phyloP scores from a whole-genome alignment of 1,140 invertebrate genomes.

The Phymastichus coffea region DNA sequence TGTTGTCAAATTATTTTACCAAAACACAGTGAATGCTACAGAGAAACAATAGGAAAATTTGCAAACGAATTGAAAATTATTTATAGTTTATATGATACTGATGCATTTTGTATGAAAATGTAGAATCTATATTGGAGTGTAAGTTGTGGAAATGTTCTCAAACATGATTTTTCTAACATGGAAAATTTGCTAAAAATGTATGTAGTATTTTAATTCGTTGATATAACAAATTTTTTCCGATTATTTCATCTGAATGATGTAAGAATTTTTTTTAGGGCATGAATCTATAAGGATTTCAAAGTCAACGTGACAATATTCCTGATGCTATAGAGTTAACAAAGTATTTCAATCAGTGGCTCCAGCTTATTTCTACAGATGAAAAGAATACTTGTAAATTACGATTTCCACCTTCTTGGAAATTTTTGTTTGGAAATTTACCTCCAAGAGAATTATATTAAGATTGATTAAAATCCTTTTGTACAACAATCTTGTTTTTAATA shows the following conservation, averaged over 20 bases:
- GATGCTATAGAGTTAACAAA: slow-evolving; percentile 65
- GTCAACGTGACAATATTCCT: slow-evolving; percentile 73
- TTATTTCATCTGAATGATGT: slow-evolving; percentile 65
- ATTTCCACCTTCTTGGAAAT: slow-evolving; percentile 66
- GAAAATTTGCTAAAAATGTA: slow-evolving; percentile 65
- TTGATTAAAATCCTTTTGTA: slow-evolving; percentile 31
- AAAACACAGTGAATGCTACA: too few species aligned
- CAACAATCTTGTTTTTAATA: not conserved
- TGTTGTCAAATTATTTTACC: too few species aligned
- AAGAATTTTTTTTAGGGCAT: slow-evolving; percentile 77
- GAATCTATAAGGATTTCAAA: too few species aligned
- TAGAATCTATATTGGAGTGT: too few species aligned
- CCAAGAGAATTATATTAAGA: slow-evolving; percentile 64
- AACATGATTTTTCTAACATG: too few species aligned
- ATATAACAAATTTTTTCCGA: slow-evolving; percentile 55
- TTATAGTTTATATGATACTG: too few species aligned
- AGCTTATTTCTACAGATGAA: slow-evolving; percentile 43
- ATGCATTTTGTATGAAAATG: too few species aligned
- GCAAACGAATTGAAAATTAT: too few species aligned
- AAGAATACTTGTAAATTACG: slow-evolving; percentile 46
- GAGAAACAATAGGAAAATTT: too few species aligned
- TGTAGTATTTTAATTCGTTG: slow-evolving; percentile 60
- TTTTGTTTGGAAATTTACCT: slow-evolving; percentile 65
- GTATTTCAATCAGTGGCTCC: slow-evolving; percentile 60
- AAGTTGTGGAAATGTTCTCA: too few species aligned